Percentiles rank a stretch among this genome's conserved stretches.
phyloP scores from a whole-genome alignment of 2,888 invertebrate species.

The Sepioteuthis lessoniana region DNA sequence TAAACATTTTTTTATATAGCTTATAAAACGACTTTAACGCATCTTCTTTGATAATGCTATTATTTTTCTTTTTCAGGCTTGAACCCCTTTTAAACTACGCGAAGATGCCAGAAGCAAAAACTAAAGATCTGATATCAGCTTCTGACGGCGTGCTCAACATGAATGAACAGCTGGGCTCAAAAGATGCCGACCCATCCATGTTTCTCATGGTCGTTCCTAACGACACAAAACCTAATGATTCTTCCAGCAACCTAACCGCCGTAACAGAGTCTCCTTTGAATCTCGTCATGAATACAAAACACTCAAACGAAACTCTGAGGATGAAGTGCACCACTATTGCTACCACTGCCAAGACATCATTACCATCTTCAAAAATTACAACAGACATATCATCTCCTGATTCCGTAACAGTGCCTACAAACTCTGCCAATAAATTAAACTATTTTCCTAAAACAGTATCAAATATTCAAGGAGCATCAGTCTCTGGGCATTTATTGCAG shows the following conservation, averaged over 20 bases:
- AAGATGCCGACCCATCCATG: neutral
- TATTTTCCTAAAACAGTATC: neutral
- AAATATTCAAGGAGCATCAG: neutral
- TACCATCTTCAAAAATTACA: neutral
- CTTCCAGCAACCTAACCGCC: neutral
- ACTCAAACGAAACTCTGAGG: neutral
- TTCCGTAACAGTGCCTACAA: neutral
- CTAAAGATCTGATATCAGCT: neutral
- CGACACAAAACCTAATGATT: neutral
- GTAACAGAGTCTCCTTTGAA: neutral
- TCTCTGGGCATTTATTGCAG: neutral
- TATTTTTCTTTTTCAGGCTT: neutral
- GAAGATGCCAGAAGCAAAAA: neutral
- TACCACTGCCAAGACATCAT: neutral
- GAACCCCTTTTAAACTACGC: neutral
- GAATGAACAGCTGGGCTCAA: neutral
- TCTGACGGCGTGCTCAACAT: neutral
- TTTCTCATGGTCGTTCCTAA: neutral
- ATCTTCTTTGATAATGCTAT: neutral
- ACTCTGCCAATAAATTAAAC: neutral
- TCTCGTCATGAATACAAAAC: neutral
- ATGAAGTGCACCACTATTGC: neutral
- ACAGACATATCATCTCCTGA: neutral
- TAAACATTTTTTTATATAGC: too few relatives aligned
- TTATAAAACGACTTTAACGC: too few relatives aligned